Evolutionary conservation across 2,113 vertebrate species (phyloP).

Genomic region (Pandion haliaetus): DNA sequence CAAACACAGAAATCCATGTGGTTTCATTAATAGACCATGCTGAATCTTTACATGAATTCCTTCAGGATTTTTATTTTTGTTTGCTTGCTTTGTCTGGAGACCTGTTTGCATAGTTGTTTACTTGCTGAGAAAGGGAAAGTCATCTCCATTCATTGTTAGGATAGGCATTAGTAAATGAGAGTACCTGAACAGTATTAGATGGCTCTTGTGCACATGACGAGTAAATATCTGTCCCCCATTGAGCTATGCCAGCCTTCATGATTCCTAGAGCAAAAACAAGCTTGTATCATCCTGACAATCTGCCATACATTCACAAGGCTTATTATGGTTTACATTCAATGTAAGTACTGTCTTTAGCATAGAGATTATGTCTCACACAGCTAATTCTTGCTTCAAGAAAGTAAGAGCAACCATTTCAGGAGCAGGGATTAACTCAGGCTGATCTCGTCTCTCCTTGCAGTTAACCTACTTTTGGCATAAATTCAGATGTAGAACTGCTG

Average conservation of each 20-base stretch:
- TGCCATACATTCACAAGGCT: not conserved
- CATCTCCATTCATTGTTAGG: not conserved
- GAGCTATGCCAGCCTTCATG: not conserved
- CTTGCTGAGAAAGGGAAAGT: not conserved
- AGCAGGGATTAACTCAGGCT: not conserved
- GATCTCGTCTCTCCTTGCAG: not conserved
- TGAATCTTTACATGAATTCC: accelerated
- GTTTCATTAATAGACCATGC: accelerated
- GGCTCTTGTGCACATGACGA: not conserved
- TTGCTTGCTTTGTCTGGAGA: not conserved
- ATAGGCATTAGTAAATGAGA: not conserved
- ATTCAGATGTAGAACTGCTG: not conserved
- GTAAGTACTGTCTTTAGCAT: not conserved
- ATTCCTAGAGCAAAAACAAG: not conserved
- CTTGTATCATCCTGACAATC: not conserved
- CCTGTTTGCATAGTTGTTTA: not conserved
- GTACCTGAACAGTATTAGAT: not conserved
- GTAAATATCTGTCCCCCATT: not conserved
- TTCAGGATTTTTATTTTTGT: not conserved
- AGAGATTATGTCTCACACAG: not conserved
- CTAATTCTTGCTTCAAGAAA: not conserved
- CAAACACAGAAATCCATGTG: not conserved
- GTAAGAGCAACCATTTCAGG: not conserved
- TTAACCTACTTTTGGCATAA: not conserved
- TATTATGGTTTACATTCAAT: not conserved